Base-by-base conservation (phyloP, 2,888 invertebrate genomes). In the Sepioteuthis lessoniana region DNA sequence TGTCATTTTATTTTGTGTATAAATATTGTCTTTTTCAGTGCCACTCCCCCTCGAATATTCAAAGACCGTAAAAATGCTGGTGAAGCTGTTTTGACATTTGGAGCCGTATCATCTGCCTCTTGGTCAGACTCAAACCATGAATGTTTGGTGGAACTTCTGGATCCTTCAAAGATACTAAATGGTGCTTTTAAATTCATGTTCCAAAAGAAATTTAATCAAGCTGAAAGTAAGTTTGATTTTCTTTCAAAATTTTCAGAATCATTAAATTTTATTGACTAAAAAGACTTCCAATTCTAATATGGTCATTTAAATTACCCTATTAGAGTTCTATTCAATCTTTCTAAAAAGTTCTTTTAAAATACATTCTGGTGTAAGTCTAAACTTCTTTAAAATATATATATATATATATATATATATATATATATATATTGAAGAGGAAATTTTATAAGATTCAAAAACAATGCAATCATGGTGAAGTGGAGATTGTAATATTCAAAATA, bases 41-140 rank as follows among this genome's bases (percentile, higher is more conserved):
- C 97, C n/a, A 97, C 97, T 7, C 97, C 97, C 93, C 97, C 97
- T 0, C 96, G 96, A 94, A 97, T 97, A 94, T 97, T 97, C 96
- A 96, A 96, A 50, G 95, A 96, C 21, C 95, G 97, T 42, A 97
- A 97, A 60, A 98, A 98, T 96, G 97, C 98, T 91, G 98, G 98
- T 4, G 98, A 98, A 94, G 97, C 98, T 31, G 97, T 98, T 42
- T 98, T 93, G 95, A 97, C 95, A 90, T 96, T 95, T 95, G 97
- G 97, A 16, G 94, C 95, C 4, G 94, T 95, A 13, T 95, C 96
- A 93, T 95, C 95, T 50, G 94, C 95, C 13, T 94, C 94, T 46
- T 96, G 96, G 96, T 94, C 95, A 38, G 96, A 96, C 28, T 94
- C 95, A 76, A 95, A 95, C 19, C 95, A 95, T 47, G 94, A 94